Evolutionary conservation across 1,140 invertebrate species (phyloP).

Genomic region (Papilio aristodemus): DNA sequence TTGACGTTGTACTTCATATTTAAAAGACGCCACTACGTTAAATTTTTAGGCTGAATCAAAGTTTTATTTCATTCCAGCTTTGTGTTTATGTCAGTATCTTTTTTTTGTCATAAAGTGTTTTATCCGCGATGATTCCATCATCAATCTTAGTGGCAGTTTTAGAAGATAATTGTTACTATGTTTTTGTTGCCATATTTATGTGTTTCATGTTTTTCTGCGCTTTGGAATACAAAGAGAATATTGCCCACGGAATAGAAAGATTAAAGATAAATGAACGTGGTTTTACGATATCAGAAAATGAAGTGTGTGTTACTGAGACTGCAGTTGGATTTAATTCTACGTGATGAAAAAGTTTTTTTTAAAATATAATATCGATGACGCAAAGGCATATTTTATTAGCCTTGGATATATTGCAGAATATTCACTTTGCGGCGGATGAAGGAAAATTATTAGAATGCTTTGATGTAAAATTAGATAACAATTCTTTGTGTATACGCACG

Average conservation of each 20-base stretch:
- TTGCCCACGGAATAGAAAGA: slow-evolving; percentile 1
- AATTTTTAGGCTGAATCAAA: not conserved
- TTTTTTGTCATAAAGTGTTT: not conserved
- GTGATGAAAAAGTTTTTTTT: not conserved
- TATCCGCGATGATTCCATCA: not conserved
- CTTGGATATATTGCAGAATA: not conserved
- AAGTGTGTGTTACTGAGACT: not conserved
- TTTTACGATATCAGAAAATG: slow-evolving; percentile 14
- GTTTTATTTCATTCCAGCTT: not conserved
- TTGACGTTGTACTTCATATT: not conserved
- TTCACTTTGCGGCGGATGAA: not conserved
- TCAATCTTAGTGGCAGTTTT: not conserved
- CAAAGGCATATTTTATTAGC: too few relatives aligned
- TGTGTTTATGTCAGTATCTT: not conserved
- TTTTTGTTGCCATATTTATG: slow-evolving; percentile 9
- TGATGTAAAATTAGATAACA: not conserved
- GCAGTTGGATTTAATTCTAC: slow-evolving; percentile 4
- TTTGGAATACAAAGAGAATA: slow-evolving; percentile 23
- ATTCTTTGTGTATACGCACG: not conserved
- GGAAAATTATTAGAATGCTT: not conserved
- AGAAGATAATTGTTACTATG: slow-evolving; percentile 19
- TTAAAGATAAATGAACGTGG: slow-evolving; percentile 3
- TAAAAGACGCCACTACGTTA: not conserved
- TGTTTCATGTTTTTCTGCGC: slow-evolving; percentile 20
- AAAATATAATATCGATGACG: too few relatives aligned